Evolutionary conservation across 2,797 vertebrate genomes (phyloP), one percentile per base, ranked within the genome.

Genomic region (Chloroceryle amazona): DNA sequence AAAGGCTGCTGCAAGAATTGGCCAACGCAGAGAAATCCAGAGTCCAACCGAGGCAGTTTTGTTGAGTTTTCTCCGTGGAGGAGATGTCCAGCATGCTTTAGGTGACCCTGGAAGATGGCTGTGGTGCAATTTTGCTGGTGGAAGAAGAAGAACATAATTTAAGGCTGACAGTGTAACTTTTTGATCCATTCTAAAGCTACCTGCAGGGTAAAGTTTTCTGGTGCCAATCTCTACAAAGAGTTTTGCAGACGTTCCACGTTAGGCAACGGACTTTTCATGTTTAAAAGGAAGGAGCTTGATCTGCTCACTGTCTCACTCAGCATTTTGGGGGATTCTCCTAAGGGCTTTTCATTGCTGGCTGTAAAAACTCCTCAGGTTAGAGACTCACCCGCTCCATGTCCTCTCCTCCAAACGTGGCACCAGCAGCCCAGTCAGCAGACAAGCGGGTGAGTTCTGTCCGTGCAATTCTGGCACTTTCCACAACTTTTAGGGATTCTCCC

Each of bases 121-220:
- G 12, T 23, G n/a, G 22, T 66, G 25, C 13, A 22, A 25, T 74
- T 75, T 87, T 0, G 2, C 73, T 84, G 86, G 71, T 49, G 81
- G 61, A 25, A 70, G 61, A 25, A 70, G 58, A 13, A 33, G 33
- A 57, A 49, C 3, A 3, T 37, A 25, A 31, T 60, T 68, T 46
- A 25, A 29, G 58, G 73, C 78, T 90, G 86, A 25, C 37, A 63
- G 61, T 5, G 41, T 33, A 78, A 62, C 58, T 81, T 79, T 78
- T 88, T 57, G 65, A 51, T 81, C 83, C 19, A 1, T n/a, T 17
- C 58, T 58, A 47, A 86, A 93, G 76, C 92, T 58, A 57, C 89
- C 94, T 62, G 44, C 83, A 92, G 83, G 95, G 73, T 51, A 18
- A 57, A 66, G 80, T 93, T 81, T 92, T 58, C 83, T 75, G 66